Evolutionary conservation across 1,140 invertebrate genomes (phyloP), one percentile per base, ranked within the genome.

Genomic region (Condylostylus longicornis): DNA sequence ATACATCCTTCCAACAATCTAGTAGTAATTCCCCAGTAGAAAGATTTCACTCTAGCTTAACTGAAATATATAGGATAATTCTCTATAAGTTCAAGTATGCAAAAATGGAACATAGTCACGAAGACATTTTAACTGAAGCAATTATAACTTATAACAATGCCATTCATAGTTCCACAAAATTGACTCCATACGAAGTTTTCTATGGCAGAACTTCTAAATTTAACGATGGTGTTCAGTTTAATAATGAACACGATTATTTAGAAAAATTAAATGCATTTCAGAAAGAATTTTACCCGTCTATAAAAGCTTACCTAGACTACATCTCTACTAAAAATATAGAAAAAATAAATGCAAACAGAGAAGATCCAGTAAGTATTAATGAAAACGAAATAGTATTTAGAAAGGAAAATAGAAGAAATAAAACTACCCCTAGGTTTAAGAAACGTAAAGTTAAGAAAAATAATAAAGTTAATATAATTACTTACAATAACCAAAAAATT

Each of bases 41-140:
- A 42, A 32, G 42, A 23, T 44, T 48, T 19, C 46, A 48, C 23
- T 44, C 39, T 7, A 48, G 33, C 8, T 25, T 51, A 6, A 44
- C 48, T 9, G 46, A 50, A 44, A 32, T 41, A 37, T 25, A 46
- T 32, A 37, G 40, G 28, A 42, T 38, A 4, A 22, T 42, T 28
- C 38, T 36, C 32, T 8, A 18, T 12, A 28, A 35, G 20, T 14
- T 41, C 9, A 46, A 36, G 29, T 34, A 45, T 9, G 34, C 22
- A 9, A 14, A 41, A 27, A 42, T 42, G 20, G 18, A 46, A n/a
- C 42, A 44, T 36, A 43, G 37, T 32, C 23, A 32, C 14, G 37
- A 33, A n/a, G 25, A 44, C 21, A 12, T 39, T 33, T 33, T n/a
- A n/a, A n/a, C 14, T 15, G 30, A 31, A 18, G 15, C 17, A 18